A percentile compares a stretch with the other conserved stretches of the same genome.
These are phyloP conservation scores for Embiotoca jacksoni DNA, from an alignment of 2,113 vertebrate species.

Conservation along the genomic window DNA sequence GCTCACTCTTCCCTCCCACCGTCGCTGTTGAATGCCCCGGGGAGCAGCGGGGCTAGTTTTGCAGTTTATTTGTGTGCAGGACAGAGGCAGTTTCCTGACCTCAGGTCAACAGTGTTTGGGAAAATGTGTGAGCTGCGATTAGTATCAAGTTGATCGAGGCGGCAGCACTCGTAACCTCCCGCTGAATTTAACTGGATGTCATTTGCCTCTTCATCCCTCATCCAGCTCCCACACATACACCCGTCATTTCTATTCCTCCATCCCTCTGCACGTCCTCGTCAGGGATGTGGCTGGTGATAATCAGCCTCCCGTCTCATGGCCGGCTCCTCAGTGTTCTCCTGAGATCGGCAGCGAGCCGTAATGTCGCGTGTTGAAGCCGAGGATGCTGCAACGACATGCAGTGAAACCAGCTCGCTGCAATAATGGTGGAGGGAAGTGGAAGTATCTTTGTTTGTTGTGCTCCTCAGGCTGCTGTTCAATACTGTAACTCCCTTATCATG, in stretches of 20 bases:
- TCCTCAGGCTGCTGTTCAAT: no score
- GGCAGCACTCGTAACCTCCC: constrained; percentile 6
- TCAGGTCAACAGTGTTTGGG: constrained; percentile 66
- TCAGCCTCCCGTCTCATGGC: constrained; percentile 1
- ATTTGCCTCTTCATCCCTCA: not conserved
- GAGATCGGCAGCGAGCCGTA: constrained; percentile 10
- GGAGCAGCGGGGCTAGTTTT: constrained; percentile 71
- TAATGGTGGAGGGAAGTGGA: constrained; percentile 1
- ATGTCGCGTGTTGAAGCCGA: constrained; percentile 18
- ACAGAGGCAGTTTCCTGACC: constrained; percentile 73
- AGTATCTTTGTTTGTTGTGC: constrained; percentile 6
- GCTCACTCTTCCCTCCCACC: constrained; percentile 48
- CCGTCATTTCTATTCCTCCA: not conserved
- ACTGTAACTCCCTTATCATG: no score
- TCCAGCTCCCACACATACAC: not conserved
- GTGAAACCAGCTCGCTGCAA: constrained; percentile 11
- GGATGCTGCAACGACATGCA: not conserved
- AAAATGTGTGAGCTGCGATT: constrained; percentile 59
- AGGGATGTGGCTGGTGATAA: constrained; percentile 3
- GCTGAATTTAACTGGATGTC: constrained; percentile 34
- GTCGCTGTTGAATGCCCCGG: constrained; percentile 53
- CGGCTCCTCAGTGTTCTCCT: not conserved
- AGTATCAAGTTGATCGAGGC: constrained; percentile 39
- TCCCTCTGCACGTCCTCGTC: constrained; percentile 6
- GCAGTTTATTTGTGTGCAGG: constrained; percentile 74